These are phyloP conservation scores for Agrochola lychnidis DNA, from an alignment of 2,888 invertebrate species.

Conservation along the genomic window DNA sequence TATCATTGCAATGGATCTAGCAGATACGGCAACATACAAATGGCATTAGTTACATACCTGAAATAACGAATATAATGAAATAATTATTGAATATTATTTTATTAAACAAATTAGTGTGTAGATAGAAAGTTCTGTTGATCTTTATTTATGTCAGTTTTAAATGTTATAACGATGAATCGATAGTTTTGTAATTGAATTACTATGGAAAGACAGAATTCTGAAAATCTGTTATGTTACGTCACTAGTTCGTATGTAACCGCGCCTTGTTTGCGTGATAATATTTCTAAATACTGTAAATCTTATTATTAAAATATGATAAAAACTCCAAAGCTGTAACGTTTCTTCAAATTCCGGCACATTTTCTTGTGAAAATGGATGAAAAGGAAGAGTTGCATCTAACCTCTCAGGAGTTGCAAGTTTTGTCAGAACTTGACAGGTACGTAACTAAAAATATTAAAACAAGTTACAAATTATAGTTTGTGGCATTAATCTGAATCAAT, in stretches of 20 bases:
- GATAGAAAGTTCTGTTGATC: background rate
- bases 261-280: conserved; percentile 68
- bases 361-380: conserved; percentile 85
- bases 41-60: background rate
- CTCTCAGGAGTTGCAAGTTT: conserved; percentile 95
- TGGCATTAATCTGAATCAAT: background rate
- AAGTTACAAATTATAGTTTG: conserved; percentile 26
- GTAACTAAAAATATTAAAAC: conserved; percentile 43
- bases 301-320: conserved; percentile 45
- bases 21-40: background rate
- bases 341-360: conserved; percentile 35
- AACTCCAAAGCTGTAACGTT: conserved; percentile 28
- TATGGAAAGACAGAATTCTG: background rate
- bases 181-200: background rate
- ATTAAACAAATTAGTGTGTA: background rate
- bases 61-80: background rate
- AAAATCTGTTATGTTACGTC: conserved; percentile 46
- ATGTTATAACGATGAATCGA: background rate
- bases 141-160: background rate
- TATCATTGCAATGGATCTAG: background rate
- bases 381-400: conserved; percentile 93
- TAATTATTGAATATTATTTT: background rate
- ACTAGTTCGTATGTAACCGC: conserved; percentile 67
- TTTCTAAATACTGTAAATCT: conserved; percentile 31
- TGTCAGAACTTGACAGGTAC: conserved; percentile 97